Base-by-base conservation (phyloP, 2,797 vertebrate species). In the Aulostomus chinensis region DNA sequence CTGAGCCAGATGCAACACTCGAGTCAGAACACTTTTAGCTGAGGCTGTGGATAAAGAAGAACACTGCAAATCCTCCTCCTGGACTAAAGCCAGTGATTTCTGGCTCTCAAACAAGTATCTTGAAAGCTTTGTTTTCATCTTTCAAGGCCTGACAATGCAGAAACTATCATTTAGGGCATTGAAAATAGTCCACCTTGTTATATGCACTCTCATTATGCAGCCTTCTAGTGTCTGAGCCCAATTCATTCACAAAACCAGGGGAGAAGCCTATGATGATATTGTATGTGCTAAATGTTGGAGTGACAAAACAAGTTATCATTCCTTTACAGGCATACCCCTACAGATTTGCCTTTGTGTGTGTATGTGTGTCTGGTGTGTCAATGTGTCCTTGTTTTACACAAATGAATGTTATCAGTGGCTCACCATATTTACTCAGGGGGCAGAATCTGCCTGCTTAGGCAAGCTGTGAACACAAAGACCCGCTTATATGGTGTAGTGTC, bases 401-500 rank as follows among this genome's bases (percentile, higher is more conserved):
- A 71, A 73, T 72, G 75, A 85, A 78, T 85, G 81, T 86, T 87
- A 91, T 90, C 88, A 80, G 79, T 38, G 36, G 60, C 65, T 76
- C 43, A 54, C 80, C 77, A 79, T 86, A 75, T 84, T 87, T 71
- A 84, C 85, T 66, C 84, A 81, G 69, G 78, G 55, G 80, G 51
- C 30, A 61, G 57, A 72, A 78, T 73, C 54, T 63, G 62, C 73
- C 75, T 73, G 69, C 70, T 67, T 65, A 54, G 73, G 57, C 79
- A 80, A 78, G 83, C 82, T 77, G 64, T 54, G 76, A 81, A 81
- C 71, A 84, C 71, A 85, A 78, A 78, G 68, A 62, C 56, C 58
- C 55, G 51, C 65, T 79, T 58, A 61, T 63, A 58, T 52, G 58
- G 36, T 47, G 47, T 40, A 43, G 56, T 29, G 66, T 69, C 64